Evolutionary conservation across 2,113 vertebrate genomes (phyloP), one percentile per base, ranked within the genome.

Genomic region (Isichthys henryi): DNA sequence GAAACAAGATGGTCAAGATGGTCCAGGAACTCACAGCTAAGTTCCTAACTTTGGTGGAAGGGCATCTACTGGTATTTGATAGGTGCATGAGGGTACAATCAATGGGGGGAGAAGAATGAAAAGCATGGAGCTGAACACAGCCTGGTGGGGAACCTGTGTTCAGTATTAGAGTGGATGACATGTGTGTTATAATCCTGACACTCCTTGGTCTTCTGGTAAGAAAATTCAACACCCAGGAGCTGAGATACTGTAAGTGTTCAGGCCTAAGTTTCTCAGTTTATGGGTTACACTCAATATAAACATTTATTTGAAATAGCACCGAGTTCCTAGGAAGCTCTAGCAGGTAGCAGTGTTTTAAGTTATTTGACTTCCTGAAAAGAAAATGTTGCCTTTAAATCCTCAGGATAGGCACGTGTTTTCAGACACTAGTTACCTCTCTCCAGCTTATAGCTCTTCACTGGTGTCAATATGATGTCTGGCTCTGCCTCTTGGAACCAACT

Each of bases 391-490:
- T 62, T 62, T 62, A n/a, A 27, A 7, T 62, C 58, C 58, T 62
- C 58, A n/a, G 23, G 27, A 80, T 49, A 80, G n/a, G 23, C 5
- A 90, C 89, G 90, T 90, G 50, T 94, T 93, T 93, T 92, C 87
- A 90, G 88, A 91, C 91, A 93, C 93, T 88, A 93, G 91, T 94
- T 93, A 91, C 91, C 92, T 91, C 90, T 88, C 90, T 89, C 27
- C 62, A 5, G 5, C 35, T 53, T 56, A 27, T 21, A 21, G 8
- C 84, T 56, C 62, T 11, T 58, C 77, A 23, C 89, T 89, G 93
- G 46, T 39, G 39, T 31, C 43, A 94, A 94, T 93, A 92, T 94
- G 94, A 95, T 96, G 91, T 94, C 58, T 92, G 88, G 77, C 74
- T 82, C 93, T 94, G 93, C 94, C 94, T 94, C 94, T 58, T 90